Percentiles rank a stretch among this genome's conserved stretches.
Evolutionary conservation across 1,140 invertebrate genomes (phyloP).

Genomic region (Drosophila nasuta): DNA sequence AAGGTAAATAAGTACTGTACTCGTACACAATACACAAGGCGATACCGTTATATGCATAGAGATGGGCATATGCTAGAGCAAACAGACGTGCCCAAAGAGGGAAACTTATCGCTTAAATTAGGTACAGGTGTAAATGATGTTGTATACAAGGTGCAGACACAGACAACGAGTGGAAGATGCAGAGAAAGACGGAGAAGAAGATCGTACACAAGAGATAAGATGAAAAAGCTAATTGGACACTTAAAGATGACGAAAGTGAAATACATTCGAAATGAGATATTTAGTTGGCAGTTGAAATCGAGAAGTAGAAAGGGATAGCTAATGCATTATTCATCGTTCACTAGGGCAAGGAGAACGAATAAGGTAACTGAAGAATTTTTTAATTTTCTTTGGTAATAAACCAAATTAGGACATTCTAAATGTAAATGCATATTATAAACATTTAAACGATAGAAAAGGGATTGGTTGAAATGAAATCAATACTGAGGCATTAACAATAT

Average conservation of each 20-base stretch:
- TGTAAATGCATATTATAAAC: not conserved
- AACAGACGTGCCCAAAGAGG: slow-evolving; percentile 37
- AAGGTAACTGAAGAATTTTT: not conserved
- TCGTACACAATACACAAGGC: slow-evolving; percentile 15
- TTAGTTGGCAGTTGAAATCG: not conserved
- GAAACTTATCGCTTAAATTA: slow-evolving; percentile 50
- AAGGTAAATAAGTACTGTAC: slow-evolving; percentile 68
- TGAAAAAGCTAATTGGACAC: slow-evolving; percentile 37
- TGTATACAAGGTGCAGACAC: slow-evolving; percentile 2
- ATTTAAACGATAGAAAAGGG: not conserved
- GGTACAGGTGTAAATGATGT: slow-evolving; percentile 71
- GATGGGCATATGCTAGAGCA: slow-evolving; percentile 53
- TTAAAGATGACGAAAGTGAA: slow-evolving; percentile 33
- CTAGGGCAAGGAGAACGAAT: not conserved
- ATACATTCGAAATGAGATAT: slow-evolving; percentile 1
- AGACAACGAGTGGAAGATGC: not conserved
- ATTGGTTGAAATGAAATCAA: not conserved
- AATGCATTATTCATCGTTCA: slow-evolving; percentile 10
- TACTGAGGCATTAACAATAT: not conserved
- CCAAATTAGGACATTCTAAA: not conserved
- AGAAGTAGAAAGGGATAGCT: slow-evolving; percentile 15
- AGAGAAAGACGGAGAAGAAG: slow-evolving; percentile 22
- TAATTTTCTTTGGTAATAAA: not conserved
- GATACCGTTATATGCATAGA: slow-evolving; percentile 37
- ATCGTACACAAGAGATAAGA: slow-evolving; percentile 44